phyloP scores from a whole-genome alignment of 2,113 vertebrate genomes.

The Holacanthus passer region DNA sequence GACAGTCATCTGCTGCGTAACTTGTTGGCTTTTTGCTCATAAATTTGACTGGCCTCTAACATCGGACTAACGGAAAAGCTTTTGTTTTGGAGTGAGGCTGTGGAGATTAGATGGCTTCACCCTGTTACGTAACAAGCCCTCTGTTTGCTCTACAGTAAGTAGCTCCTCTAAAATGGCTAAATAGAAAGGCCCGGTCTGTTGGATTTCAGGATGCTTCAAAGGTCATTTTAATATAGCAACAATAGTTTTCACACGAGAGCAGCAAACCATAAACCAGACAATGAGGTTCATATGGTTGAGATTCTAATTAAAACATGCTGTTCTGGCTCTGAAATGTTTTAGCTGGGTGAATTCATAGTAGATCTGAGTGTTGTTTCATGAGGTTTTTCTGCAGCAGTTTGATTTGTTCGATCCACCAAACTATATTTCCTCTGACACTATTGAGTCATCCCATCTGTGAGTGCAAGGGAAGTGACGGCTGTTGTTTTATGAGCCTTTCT shows the following conservation, averaged over 20 bases:
- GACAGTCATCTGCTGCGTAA: neutral
- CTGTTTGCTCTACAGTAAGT: constrained; percentile 28
- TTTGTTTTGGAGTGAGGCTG: constrained; percentile 38
- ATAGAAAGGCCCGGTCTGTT: constrained; percentile 14
- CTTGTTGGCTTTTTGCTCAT: neutral
- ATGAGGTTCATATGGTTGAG: neutral
- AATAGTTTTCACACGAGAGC: neutral
- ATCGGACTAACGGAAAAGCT: neutral
- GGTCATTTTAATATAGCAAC: neutral
- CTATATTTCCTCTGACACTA: neutral
- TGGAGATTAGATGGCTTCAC: constrained; percentile 42
- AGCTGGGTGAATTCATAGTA: neutral
- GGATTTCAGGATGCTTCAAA: constrained; percentile 8
- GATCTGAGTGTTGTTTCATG: neutral
- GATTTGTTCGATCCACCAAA: neutral
- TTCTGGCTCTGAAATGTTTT: constrained; percentile 3
- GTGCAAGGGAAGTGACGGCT: constrained; percentile 27
- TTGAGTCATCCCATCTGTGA: constrained; percentile 39
- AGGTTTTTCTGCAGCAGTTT: neutral
- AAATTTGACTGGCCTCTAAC: neutral
- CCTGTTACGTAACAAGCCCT: constrained; percentile 48
- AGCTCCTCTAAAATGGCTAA: constrained; percentile 24
- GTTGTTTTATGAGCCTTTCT: constrained; percentile 38
- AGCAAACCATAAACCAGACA: constrained; percentile 5
- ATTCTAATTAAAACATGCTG: constrained; percentile 17